Percentiles rank a stretch among this genome's conserved stretches.
These are phyloP conservation scores for Epirrita christyi DNA, from an alignment of 2,888 invertebrate species.

Conservation along the genomic window DNA sequence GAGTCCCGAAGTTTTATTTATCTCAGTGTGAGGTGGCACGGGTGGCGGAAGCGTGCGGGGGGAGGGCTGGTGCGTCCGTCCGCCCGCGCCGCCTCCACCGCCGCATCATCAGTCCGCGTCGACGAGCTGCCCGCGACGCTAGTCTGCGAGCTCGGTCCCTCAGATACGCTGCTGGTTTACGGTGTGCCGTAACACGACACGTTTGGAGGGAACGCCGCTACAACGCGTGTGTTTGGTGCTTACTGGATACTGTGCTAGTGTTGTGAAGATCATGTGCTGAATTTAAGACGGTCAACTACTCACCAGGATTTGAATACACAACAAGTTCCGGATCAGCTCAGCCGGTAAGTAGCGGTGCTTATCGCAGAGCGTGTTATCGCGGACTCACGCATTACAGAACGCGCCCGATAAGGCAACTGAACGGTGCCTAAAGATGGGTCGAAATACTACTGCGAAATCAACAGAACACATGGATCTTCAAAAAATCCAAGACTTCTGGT, in stretches of 20 bases:
- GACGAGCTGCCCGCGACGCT: slow-evolving; percentile 80
- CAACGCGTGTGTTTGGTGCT: slow-evolving; percentile 79
- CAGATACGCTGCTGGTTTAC: slow-evolving; percentile 85
- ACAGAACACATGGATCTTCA: slow-evolving; percentile 3
- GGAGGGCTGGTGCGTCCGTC: slow-evolving; percentile 72
- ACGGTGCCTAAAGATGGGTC: slow-evolving; percentile 58
- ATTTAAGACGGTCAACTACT: slow-evolving; percentile 60
- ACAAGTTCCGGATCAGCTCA: slow-evolving; percentile 83
- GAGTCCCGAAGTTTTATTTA: slow-evolving; percentile 82
- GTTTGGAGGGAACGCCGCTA: slow-evolving; percentile 82
- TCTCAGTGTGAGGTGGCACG: slow-evolving; percentile 71
- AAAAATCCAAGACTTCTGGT: not conserved
- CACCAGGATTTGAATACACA: slow-evolving; percentile 76
- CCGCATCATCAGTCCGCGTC: slow-evolving; percentile 81
- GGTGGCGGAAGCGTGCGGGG: slow-evolving; percentile 52
- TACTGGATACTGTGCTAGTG: slow-evolving; percentile 80
- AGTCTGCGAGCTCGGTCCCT: slow-evolving; percentile 79
- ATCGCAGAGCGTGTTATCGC: slow-evolving; percentile 81
- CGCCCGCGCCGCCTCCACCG: slow-evolving; percentile 74
- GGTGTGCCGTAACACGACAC: slow-evolving; percentile 84
- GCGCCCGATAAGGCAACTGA: slow-evolving; percentile 78
- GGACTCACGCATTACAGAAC: slow-evolving; percentile 84
- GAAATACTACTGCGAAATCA: slow-evolving; percentile 42
- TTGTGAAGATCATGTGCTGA: slow-evolving; percentile 81
- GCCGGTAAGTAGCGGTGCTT: slow-evolving; percentile 83